Conservation (phyloP, 2,113 vertebrate genomes). For the Leiothrix lutea region DNA sequence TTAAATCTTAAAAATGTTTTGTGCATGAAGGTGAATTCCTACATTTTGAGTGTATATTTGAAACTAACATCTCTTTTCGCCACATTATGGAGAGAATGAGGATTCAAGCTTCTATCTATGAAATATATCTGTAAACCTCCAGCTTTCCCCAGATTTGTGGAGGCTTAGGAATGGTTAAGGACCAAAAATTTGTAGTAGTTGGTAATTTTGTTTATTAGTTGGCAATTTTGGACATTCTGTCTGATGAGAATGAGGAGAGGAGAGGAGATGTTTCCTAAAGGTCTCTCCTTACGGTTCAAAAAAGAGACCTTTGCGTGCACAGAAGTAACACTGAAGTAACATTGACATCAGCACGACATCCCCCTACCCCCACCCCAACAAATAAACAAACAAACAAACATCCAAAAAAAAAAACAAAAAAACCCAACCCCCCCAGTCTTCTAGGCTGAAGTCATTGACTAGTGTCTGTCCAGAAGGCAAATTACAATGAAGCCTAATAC, state of each 20-base stretch:
- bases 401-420: not conserved
- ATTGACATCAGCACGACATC: not conserved
- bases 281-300: not conserved
- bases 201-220: constrained; percentile 5
- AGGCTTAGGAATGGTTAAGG: not conserved
- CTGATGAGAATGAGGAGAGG: not conserved
- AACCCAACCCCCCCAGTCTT: not conserved
- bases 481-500: constrained; percentile 46
- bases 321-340: not conserved
- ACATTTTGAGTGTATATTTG: not conserved
- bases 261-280: no score
- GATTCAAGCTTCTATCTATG: not conserved
- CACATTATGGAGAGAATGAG: not conserved
- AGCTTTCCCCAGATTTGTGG: not conserved
- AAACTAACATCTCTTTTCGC: not conserved
- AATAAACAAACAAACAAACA: not conserved
- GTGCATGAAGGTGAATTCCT: not conserved
- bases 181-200: not conserved
- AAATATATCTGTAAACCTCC: not conserved
- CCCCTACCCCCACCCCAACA: not conserved
- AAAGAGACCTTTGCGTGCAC: constrained; percentile 12
- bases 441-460: constrained; percentile 18
- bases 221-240: not conserved
- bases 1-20: not conserved
- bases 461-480: constrained; percentile 10